Evolutionary conservation across 2,797 vertebrate genomes (phyloP), one percentile per base, ranked within the genome.

Genomic region (Sebastes minor): DNA sequence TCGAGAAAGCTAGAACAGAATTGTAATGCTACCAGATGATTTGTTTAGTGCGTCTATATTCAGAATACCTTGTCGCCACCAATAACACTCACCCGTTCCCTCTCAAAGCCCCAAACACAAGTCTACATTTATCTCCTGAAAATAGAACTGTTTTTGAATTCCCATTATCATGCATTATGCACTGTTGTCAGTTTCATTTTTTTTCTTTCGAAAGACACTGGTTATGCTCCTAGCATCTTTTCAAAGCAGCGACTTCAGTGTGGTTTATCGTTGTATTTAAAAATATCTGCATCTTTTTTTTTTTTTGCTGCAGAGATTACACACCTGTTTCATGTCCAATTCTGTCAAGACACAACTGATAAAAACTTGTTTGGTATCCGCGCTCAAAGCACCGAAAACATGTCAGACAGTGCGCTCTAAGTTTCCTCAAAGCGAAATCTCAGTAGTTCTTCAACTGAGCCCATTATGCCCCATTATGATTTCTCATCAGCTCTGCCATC

Each of bases 101-200:
- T 76, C 87, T 81, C 80, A 89, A 82, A 86, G 81, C 67, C 53
- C n/a, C 61, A 63, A 87, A 84, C 75, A 78, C 13, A 28, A 71
- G 64, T 88, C 76, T 78, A 78, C 60, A 80, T 87, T 88, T 81
- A 80, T 87, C 33, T 65, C 63, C 84, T 89, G 71, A 84, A 91
- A 92, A 93, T 88, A 92, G 86, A 89, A 66, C 68, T 25, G 81
- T 83, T 87, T 87, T 89, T 86, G 86, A 89, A 91, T 83, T 79
- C 35, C 86, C 70, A 86, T 93, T 92, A 91, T 79, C 78, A 85
- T 86, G 74, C 83, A 84, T 89, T 88, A 87, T 86, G 79, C 86
- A 25, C 77, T 14, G 25, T 73, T 90, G 91, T 93, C 92, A 85
- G 73, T 75, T 89, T 84, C 42, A 78, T 82, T 93, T 88, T 22